A percentile compares a stretch with the other conserved stretches of the same genome.
These are phyloP conservation scores for Agonum fuliginosum DNA, from an alignment of 2,888 invertebrate species.

Conservation along the genomic window DNA sequence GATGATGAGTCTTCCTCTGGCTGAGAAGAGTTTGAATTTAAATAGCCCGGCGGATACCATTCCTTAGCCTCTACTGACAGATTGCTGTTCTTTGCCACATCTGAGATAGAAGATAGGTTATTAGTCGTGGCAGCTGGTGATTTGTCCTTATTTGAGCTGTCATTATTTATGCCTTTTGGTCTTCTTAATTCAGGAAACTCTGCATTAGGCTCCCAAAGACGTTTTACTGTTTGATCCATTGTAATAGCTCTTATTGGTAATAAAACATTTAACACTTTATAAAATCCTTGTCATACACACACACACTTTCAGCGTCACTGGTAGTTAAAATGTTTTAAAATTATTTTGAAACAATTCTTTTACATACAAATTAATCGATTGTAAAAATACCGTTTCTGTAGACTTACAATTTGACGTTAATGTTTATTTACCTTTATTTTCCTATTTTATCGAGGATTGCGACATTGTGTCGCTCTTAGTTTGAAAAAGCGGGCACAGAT, in stretches of 20 bases:
- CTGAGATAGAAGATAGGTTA: constrained; percentile 49
- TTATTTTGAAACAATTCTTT: constrained; percentile 12
- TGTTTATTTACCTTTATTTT: constrained; percentile 54
- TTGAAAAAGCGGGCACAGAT: neutral
- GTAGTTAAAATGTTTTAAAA: constrained; percentile 33
- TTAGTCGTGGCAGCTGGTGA: neutral
- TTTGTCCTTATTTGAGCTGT: constrained; percentile 16
- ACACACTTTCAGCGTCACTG: neutral
- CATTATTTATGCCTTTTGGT: constrained; percentile 9
- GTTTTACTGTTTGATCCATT: constrained; percentile 50
- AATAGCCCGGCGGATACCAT: constrained; percentile 77
- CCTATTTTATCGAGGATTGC: constrained; percentile 41
- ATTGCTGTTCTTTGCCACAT: constrained; percentile 64
- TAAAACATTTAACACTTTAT: neutral
- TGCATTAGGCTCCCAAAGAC: constrained; percentile 48
- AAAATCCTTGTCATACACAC: neutral
- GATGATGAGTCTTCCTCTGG: neutral
- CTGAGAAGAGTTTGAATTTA: constrained; percentile 1
- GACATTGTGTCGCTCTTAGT: neutral
- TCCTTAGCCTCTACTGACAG: constrained; percentile 78
- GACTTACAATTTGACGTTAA: constrained; percentile 41
- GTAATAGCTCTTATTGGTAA: constrained; percentile 9
- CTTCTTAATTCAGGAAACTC: constrained; percentile 28
- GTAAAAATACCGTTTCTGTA: constrained; percentile 50
- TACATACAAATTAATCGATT: constrained; percentile 52